These are phyloP conservation scores for Nannospalax galili DNA, from an alignment of 2,113 vertebrate species.

Conservation along the genomic window DNA sequence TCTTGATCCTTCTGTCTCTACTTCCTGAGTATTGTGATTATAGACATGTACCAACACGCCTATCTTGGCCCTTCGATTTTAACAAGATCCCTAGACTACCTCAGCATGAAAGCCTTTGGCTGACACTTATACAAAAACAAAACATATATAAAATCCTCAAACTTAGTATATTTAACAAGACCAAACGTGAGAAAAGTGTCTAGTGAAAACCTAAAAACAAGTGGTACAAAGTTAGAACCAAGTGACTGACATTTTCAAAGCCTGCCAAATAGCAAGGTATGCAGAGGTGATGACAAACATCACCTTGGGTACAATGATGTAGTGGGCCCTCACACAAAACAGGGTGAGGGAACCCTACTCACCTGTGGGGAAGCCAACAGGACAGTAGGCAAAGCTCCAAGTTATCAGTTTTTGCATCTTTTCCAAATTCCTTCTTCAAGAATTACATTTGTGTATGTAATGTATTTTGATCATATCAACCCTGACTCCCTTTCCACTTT, in stretches of 20 bases:
- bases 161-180: background rate
- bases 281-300: fast-evolving
- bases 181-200: background rate
- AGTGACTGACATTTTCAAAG: background rate
- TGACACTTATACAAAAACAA: constrained; percentile 17
- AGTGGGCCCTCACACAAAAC: background rate
- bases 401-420: background rate
- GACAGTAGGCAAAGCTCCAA: background rate
- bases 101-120: background rate
- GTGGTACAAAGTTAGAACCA: background rate
- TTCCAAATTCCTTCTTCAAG: background rate
- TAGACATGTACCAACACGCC: background rate
- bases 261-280: background rate
- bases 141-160: background rate
- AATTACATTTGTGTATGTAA: background rate
- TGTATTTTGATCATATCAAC: background rate
- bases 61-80: background rate
- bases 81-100: background rate
- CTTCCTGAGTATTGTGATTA: background rate
- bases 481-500: background rate
- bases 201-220: background rate
- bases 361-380: background rate
- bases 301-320: background rate
- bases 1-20: background rate
- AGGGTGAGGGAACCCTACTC: fast-evolving